phyloP scores from a whole-genome alignment of 2,888 invertebrate species.

The Orthonychiurus folsomi region DNA sequence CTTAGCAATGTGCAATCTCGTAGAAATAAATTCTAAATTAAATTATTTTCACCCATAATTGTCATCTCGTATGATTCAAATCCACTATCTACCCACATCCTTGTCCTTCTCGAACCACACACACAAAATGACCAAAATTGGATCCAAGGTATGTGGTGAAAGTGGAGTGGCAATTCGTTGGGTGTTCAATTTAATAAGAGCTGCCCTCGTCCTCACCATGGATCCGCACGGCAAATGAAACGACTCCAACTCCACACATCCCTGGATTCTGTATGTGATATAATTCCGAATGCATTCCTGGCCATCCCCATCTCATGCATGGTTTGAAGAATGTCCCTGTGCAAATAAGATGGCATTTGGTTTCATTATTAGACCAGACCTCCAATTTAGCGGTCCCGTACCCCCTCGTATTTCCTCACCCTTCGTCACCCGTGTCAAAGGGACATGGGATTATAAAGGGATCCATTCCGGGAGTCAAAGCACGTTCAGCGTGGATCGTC shows the following conservation, averaged over 20 bases:
- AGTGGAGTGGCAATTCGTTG: too few species aligned
- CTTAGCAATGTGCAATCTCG: too few species aligned
- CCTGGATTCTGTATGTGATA: background rate
- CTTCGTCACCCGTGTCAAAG: conserved; percentile 2
- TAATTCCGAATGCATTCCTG: background rate
- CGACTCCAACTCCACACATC: too few species aligned
- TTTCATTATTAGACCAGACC: background rate
- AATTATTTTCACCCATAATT: too few species aligned
- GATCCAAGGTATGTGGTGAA: background rate
- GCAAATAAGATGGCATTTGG: background rate
- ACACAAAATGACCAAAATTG: conserved; percentile 1
- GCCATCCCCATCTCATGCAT: background rate
- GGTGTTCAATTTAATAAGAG: too few species aligned
- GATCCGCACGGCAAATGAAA: too few species aligned
- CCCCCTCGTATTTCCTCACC: background rate
- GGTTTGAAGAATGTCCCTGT: background rate
- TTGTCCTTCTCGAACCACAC: too few species aligned
- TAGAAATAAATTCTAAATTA: too few species aligned
- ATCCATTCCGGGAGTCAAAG: conserved; percentile 29
- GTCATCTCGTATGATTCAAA: too few species aligned
- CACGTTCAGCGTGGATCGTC: conserved; percentile 38
- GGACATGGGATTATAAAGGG: conserved; percentile 11
- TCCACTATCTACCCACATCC: too few species aligned
- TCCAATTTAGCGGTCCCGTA: background rate
- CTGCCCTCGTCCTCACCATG: too few species aligned